Evolutionary conservation across 1,140 invertebrate species (phyloP), one percentile per base, ranked within the genome.

Genomic region (Dufourea novaeangliae): DNA sequence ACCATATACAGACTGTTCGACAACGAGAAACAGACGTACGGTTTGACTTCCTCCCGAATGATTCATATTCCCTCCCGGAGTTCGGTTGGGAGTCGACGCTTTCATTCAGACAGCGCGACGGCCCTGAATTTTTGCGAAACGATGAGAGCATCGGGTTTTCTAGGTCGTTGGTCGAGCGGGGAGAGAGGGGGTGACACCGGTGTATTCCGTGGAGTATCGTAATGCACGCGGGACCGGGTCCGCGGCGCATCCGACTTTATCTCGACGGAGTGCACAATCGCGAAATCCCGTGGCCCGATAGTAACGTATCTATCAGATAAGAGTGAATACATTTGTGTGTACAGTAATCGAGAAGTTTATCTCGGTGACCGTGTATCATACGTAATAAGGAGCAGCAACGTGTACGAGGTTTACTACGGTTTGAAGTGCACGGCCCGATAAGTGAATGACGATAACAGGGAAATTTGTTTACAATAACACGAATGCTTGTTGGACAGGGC

Each of bases 101-200:
- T 74, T 74, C 62, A 41, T 67, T 74, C 46, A 74, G 20, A 20
- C 11, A 22, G 59, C 29, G 29, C 5, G 20, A 8, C 17, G 20
- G 34, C 17, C 39, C 17, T 17, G 20, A 22, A 63, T 63, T 37
- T 25, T 63, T 3, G 10, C 1, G 46, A 2, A 41, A 39, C 37
- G 25, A n/a, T 17, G 20, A 5, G 17, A 11, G n/a, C 7, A 10
- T n/a, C 41, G 34, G 17, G n/a, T 70, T 29, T 32, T 57, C 27
- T 22, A 11, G 27, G 39, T 32, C 41, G 32, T 14, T 25, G 32
- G 6, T 29, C 57, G 17, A n/a, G 3, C 20, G 25, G 20, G 7
- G 20, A 37, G 6, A n/a, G n/a, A n/a, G 20, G 46, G n/a, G 29
- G 20, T n/a, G 5, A 20, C 20, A 46, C 63, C 17, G 41, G 10